Conservation (phyloP, 2,888 invertebrate genomes). For the Agrilus mali region DNA sequence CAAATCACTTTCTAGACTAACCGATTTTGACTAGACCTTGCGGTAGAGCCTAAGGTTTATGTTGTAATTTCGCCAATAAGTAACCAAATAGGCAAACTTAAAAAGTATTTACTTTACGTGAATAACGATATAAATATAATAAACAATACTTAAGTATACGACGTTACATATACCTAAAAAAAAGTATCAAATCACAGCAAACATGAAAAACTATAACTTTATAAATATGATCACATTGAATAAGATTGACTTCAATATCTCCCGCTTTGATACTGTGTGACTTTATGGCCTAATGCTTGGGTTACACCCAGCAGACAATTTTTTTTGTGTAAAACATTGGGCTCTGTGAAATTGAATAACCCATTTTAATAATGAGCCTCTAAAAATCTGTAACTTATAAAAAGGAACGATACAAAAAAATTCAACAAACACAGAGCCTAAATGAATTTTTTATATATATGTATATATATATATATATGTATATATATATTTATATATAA, state of each 20-base stretch:
- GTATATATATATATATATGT: no score
- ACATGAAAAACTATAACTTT: constrained; percentile 26
- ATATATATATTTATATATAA: no score
- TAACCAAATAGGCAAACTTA: constrained; percentile 23
- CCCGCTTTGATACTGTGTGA: constrained; percentile 28
- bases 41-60: constrained; percentile 25
- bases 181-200: constrained; percentile 32
- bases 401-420: constrained; percentile 21
- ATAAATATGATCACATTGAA: constrained; percentile 23
- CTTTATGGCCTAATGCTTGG: constrained; percentile 26
- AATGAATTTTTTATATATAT: constrained; percentile 15
- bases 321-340: constrained; percentile 18
- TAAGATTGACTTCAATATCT: constrained; percentile 28
- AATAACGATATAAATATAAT: constrained; percentile 16
- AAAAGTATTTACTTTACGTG: background rate
- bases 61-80: constrained; percentile 17
- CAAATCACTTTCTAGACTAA: constrained; percentile 16
- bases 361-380: constrained; percentile 11
- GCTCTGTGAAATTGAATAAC: constrained; percentile 19
- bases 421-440: constrained; percentile 22
- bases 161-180: constrained; percentile 1
- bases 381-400: constrained; percentile 20
- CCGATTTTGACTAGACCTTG: constrained; percentile 29
- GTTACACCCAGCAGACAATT: constrained; percentile 25
- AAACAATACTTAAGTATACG: constrained; percentile 12